Evolutionary conservation across 2,888 invertebrate genomes (phyloP).

Genomic region (Hydropsyche betteni): DNA sequence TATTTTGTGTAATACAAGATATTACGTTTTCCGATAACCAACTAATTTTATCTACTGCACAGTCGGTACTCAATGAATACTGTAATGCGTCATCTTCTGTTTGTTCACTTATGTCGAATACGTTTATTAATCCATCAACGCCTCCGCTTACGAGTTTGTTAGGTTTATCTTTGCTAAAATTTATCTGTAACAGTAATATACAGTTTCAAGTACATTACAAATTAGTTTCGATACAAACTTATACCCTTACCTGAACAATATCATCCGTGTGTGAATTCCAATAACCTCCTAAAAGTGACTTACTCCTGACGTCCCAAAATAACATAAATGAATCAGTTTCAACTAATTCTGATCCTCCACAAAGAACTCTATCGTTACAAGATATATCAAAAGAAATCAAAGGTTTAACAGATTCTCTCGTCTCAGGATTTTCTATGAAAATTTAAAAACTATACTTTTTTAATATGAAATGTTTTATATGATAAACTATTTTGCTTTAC

Average conservation of each 20-base stretch:
- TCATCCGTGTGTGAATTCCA: slow-evolving; percentile 87
- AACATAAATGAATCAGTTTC: slow-evolving; percentile 77
- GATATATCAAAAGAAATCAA: slow-evolving; percentile 80
- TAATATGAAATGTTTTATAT: neutral
- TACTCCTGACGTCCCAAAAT: slow-evolving; percentile 80
- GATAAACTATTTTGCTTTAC: slow-evolving; percentile 53
- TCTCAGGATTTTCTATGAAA: slow-evolving; percentile 54
- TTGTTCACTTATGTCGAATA: slow-evolving; percentile 78
- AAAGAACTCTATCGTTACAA: slow-evolving; percentile 73
- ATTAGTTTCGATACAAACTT: slow-evolving; percentile 21
- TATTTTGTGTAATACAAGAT: slow-evolving; percentile 76
- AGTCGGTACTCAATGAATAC: slow-evolving; percentile 81
- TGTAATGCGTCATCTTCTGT: slow-evolving; percentile 83
- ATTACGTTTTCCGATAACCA: slow-evolving; percentile 66
- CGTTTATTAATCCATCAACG: slow-evolving; percentile 84
- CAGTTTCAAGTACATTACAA: neutral
- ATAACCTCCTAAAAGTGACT: slow-evolving; percentile 77
- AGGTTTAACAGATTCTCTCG: slow-evolving; percentile 62
- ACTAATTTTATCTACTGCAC: slow-evolving; percentile 73
- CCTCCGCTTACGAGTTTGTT: slow-evolving; percentile 79
- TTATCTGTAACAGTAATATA: slow-evolving; percentile 61
- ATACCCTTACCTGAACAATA: slow-evolving; percentile 70
- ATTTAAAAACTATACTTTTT: slow-evolving; percentile 1
- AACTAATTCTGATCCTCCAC: slow-evolving; percentile 78
- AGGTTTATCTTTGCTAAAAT: slow-evolving; percentile 75